phyloP scores from a whole-genome alignment of 2,113 vertebrate species.

The Labeo rohita region DNA sequence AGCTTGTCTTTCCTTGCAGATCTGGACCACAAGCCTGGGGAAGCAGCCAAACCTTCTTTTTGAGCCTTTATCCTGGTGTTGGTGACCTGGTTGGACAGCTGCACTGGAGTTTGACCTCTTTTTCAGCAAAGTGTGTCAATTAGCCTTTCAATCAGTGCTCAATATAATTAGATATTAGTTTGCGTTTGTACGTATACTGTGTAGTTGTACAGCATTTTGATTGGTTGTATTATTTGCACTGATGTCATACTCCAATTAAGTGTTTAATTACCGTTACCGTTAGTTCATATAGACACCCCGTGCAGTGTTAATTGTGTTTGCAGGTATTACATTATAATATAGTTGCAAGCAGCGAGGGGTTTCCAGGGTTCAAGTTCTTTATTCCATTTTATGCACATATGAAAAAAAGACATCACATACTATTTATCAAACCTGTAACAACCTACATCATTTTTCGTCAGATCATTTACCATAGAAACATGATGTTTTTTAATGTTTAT shows the following conservation, averaged over 20 bases:
- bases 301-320: not conserved
- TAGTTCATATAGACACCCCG: not conserved
- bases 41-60: not conserved
- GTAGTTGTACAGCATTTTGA: not conserved
- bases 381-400: too few species aligned
- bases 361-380: too few species aligned
- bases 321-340: not conserved
- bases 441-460: too few species aligned
- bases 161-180: not conserved
- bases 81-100: conserved; percentile 5
- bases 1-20: not conserved
- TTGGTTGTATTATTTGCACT: not conserved
- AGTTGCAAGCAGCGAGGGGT: too few species aligned
- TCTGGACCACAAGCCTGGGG: conserved; percentile 26
- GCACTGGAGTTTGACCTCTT: not conserved
- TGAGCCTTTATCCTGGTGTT: not conserved
- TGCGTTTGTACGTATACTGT: not conserved
- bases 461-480: too few species aligned
- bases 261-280: too few species aligned
- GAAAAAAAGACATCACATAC: too few species aligned
- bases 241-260: not conserved
- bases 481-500: too few species aligned
- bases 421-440: too few species aligned
- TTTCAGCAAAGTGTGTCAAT: not conserved
- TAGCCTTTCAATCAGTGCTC: conserved; percentile 1